phyloP scores from a whole-genome alignment of 1,140 invertebrate species.

The Leptopilina clavipes region DNA sequence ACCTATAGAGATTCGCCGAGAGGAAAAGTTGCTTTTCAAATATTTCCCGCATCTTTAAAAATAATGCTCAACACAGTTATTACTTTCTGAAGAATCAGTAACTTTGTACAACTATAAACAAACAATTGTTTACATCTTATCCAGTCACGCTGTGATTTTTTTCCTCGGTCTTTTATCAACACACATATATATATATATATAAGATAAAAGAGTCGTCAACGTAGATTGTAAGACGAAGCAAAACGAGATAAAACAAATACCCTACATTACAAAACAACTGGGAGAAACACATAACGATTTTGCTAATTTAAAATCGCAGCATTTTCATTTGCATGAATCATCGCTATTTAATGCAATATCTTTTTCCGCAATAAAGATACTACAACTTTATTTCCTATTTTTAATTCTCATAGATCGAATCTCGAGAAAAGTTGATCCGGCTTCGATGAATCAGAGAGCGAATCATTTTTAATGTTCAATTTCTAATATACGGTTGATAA shows the following conservation, averaged over 20 bases:
- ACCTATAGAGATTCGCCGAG: too few species aligned
- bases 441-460: constrained; percentile 18
- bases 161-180: neutral
- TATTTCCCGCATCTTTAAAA: too few species aligned
- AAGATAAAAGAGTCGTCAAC: constrained; percentile 13
- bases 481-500: constrained; percentile 18
- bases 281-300: neutral
- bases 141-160: neutral
- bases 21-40: too few species aligned
- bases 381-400: neutral
- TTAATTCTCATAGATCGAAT: neutral
- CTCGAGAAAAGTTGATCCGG: constrained; percentile 1
- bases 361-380: neutral
- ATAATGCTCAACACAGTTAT: too few species aligned
- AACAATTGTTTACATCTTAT: constrained; percentile 11
- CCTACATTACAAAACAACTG: neutral
- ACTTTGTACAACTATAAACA: neutral
- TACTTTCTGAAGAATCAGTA: neutral
- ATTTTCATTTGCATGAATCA: neutral
- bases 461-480: constrained; percentile 20
- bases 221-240: neutral
- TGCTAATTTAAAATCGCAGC: constrained; percentile 1
- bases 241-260: neutral
- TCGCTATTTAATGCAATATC: neutral
- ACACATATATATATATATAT: too few species aligned